Evolutionary conservation across 1,140 invertebrate species (phyloP).

Genomic region (Drosophila paulistorum): DNA sequence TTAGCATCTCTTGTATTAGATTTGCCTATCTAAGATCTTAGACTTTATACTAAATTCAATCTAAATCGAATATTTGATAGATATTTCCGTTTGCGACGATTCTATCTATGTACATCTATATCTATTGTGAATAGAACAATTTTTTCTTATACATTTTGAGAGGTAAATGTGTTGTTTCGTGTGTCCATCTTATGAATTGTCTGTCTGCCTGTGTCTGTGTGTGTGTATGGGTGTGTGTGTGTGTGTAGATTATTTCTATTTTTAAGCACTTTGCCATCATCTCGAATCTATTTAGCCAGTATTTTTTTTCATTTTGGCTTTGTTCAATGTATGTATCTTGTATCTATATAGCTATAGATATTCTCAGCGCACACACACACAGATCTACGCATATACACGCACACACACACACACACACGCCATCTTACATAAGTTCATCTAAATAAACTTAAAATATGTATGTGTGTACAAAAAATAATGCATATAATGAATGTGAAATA

Average conservation of each 20-base stretch:
- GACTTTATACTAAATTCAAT: no score
- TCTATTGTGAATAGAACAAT: background rate
- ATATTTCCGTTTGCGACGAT: no score
- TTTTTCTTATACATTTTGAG: constrained; percentile 7
- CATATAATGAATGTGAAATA: constrained; percentile 14
- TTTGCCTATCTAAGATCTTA: no score
- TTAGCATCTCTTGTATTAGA: no score
- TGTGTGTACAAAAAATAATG: constrained; percentile 16
- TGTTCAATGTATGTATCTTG: constrained; percentile 18
- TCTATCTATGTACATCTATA: background rate
- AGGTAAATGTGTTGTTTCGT: constrained; percentile 1
- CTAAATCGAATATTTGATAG: no score
- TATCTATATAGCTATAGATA: constrained; percentile 15
- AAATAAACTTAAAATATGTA: constrained; percentile 16
- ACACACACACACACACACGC: constrained; percentile 19
- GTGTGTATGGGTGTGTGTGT: constrained; percentile 23
- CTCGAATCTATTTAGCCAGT: constrained; percentile 44
- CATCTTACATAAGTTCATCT: constrained; percentile 16
- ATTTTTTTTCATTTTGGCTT: constrained; percentile 70
- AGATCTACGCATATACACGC: constrained; percentile 21
- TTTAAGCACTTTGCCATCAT: constrained; percentile 56
- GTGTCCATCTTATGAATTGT: background rate
- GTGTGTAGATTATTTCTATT: constrained; percentile 60
- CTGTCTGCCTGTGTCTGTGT: constrained; percentile 17
- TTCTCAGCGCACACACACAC: constrained; percentile 31